Conservation (phyloP, 2,888 invertebrate species). For the Psylliodes chrysocephalus region DNA sequence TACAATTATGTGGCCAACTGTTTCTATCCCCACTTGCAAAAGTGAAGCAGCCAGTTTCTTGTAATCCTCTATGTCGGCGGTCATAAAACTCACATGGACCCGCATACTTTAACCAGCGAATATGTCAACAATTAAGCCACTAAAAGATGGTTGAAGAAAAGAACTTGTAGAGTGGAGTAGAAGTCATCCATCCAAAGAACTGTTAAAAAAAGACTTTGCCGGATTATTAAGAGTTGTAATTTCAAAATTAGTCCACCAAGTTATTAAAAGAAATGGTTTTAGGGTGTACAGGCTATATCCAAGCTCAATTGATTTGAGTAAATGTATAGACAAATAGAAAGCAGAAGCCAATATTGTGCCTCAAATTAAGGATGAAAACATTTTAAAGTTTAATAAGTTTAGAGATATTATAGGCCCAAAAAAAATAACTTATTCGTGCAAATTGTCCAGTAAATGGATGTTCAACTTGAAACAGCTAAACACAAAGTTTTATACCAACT, state of each 20-base stretch:
- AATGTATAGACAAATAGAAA: constrained; percentile 34
- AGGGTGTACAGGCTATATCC: constrained; percentile 37
- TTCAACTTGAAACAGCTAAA: too few species aligned
- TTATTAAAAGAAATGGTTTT: too few species aligned
- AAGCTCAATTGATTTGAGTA: constrained; percentile 25
- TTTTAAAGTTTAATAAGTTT: constrained; percentile 26
- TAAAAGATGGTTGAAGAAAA: too few species aligned
- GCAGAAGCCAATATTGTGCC: too few species aligned
- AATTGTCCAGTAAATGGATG: too few species aligned
- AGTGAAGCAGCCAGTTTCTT: constrained; percentile 15
- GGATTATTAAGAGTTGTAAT: constrained; percentile 21
- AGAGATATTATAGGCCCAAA: too few species aligned
- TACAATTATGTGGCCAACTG: constrained; percentile 32
- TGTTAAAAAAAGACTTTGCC: too few species aligned
- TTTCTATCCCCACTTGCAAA: constrained; percentile 24
- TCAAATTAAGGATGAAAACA: too few species aligned
- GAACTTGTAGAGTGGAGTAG: constrained; percentile 51
- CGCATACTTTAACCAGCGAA: too few species aligned
- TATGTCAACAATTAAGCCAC: constrained; percentile 47
- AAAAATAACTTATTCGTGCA: too few species aligned
- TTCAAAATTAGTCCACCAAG: constrained; percentile 12
- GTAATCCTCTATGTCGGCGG: constrained; percentile 33
- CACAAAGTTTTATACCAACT: too few species aligned
- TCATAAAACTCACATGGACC: constrained; percentile 27
- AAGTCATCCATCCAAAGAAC: constrained; percentile 38